These are phyloP conservation scores for Nymphalis io DNA, from an alignment of 1,140 invertebrate genomes.

Conservation along the genomic window DNA sequence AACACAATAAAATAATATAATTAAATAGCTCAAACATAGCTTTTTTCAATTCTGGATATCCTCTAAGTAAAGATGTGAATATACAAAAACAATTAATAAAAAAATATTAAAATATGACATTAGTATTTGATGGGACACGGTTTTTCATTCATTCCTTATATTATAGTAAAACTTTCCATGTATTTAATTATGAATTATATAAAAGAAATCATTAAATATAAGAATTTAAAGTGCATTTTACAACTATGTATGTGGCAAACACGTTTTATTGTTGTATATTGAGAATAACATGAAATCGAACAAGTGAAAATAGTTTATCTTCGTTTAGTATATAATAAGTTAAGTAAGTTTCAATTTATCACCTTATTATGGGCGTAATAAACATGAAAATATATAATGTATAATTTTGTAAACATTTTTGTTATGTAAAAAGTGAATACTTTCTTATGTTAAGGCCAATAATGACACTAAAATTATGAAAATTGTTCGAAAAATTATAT, in stretches of 20 bases:
- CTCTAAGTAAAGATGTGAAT: constrained; percentile 16
- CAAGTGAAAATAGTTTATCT: constrained; percentile 54
- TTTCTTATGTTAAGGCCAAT: too few relatives aligned
- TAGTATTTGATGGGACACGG: constrained; percentile 35
- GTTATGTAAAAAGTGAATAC: too few relatives aligned
- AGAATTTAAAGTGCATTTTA: constrained; percentile 64
- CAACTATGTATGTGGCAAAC: constrained; percentile 50
- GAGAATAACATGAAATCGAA: constrained; percentile 66
- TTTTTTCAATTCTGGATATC: constrained; percentile 10
- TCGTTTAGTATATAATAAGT: constrained; percentile 33
- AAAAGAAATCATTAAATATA: constrained; percentile 46
- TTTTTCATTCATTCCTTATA: constrained; percentile 54
- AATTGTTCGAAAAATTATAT: neutral
- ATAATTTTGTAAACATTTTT: neutral
- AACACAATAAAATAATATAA: constrained; percentile 11
- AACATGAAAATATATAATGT: neutral
- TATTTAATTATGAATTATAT: constrained; percentile 55
- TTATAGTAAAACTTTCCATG: constrained; percentile 52
- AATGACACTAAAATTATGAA: neutral
- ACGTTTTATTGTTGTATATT: constrained; percentile 66
- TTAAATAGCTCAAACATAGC: constrained; percentile 13
- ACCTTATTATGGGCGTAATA: constrained; percentile 28
- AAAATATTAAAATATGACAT: constrained; percentile 24
- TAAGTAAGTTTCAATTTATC: constrained; percentile 24
- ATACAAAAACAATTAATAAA: neutral